Conservation (phyloP, 2,113 vertebrate genomes). For the Gopherus evgoodei region DNA sequence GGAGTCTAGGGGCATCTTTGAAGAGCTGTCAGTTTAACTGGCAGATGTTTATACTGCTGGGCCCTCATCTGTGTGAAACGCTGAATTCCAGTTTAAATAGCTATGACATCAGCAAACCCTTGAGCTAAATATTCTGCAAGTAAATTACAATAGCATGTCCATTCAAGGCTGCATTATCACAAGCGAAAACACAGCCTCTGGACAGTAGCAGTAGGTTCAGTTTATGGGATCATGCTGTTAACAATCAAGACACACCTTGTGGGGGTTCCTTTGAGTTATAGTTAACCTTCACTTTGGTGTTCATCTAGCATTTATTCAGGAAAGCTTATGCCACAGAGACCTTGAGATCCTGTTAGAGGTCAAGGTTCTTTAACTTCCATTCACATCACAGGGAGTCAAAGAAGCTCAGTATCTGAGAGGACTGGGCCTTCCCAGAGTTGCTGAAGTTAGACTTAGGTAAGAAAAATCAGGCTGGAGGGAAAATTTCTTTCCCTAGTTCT, state of each 20-base stretch:
- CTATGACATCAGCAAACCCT: slow-evolving; percentile 32
- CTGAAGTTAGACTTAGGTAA: background rate
- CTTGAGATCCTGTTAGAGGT: background rate
- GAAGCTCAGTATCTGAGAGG: background rate
- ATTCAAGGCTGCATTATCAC: background rate
- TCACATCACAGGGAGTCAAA: background rate
- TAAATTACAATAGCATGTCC: slow-evolving; percentile 20
- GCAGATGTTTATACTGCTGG: slow-evolving; percentile 41
- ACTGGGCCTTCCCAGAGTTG: background rate
- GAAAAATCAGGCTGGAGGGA: background rate
- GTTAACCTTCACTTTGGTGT: rapidly evolving
- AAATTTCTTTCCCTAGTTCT: background rate
- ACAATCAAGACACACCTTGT: background rate
- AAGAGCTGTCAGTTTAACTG: slow-evolving; percentile 47
- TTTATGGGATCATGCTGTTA: background rate
- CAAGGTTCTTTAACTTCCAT: background rate
- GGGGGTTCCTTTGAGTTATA: background rate
- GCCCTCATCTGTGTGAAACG: background rate
- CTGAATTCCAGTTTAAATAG: slow-evolving; percentile 1
- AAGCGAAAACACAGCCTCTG: background rate
- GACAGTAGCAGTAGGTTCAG: background rate
- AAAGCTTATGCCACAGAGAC: background rate
- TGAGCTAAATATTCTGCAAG: slow-evolving; percentile 15
- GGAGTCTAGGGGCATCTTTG: slow-evolving; percentile 19
- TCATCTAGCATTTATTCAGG: background rate